Conservation (phyloP, 2,797 vertebrate species). For the Phylloscopus collybita region DNA sequence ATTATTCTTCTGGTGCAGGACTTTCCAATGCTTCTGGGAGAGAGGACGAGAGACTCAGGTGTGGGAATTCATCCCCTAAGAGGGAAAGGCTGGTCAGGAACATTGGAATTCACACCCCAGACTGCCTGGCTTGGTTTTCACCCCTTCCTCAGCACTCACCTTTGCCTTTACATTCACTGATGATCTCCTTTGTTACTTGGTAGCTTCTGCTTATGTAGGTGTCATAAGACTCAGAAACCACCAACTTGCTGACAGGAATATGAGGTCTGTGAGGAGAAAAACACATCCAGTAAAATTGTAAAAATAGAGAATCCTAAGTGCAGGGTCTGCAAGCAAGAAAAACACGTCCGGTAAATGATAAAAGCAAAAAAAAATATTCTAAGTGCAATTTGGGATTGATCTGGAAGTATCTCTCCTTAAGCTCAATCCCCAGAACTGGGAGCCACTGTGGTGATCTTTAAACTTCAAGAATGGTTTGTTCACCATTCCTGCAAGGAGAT, state of each 20-base stretch:
- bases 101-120: background rate
- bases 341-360: background rate
- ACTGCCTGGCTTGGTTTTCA: background rate
- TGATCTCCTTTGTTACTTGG: constrained; percentile 96
- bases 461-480: background rate
- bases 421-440: background rate
- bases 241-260: constrained; percentile 90
- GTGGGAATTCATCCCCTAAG: background rate
- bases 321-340: constrained; percentile 80
- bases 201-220: constrained; percentile 96
- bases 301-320: background rate
- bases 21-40: background rate
- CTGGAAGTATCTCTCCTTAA: background rate
- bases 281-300: background rate
- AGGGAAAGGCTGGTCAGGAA: background rate
- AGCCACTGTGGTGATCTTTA: background rate
- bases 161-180: constrained; percentile 91
- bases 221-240: constrained; percentile 93
- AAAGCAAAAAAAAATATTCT: background rate
- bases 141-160: constrained; percentile 76
- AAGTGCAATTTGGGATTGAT: background rate
- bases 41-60: background rate
- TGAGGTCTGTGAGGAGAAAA: constrained; percentile 88
- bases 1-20: background rate
- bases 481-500: background rate